Conservation (phyloP, 2,797 vertebrate genomes). For the Xenentodon cancila region DNA sequence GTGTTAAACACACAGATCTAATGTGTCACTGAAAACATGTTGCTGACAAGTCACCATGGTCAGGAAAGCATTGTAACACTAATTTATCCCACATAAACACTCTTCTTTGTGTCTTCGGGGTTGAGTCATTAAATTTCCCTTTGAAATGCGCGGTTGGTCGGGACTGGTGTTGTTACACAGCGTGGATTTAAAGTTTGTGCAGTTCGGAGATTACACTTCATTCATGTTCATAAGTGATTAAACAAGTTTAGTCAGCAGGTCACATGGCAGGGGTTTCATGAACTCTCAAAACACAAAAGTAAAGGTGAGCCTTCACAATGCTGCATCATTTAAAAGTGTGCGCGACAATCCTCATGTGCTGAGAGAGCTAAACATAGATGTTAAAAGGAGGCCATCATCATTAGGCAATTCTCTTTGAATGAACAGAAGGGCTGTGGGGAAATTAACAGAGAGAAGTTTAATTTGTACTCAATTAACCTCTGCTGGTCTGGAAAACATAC, state of each 20-base stretch:
- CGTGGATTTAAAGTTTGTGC: not conserved
- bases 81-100: no score
- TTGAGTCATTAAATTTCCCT: no score
- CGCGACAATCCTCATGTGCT: conserved; percentile 12
- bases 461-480: conserved; percentile 29
- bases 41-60: no score
- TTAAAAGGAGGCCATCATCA: conserved; percentile 37
- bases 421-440: conserved; percentile 15
- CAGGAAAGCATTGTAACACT: no score
- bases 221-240: not conserved
- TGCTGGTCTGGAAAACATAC: conserved; percentile 5
- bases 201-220: not conserved
- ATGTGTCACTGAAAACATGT: no score
- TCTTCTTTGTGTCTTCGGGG: no score
- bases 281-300: not conserved
- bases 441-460: not conserved
- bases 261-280: no score
- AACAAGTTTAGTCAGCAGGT: not conserved
- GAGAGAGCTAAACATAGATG: conserved; percentile 34
- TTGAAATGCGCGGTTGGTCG: no score
- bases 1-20: no score
- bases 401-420: conserved; percentile 48
- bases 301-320: conserved; percentile 15
- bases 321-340: conserved; percentile 13
- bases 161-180: not conserved